Evolutionary conservation across 2,113 vertebrate genomes (phyloP), one percentile per base, ranked within the genome.

Genomic region (Hippopotamus amphibius): DNA sequence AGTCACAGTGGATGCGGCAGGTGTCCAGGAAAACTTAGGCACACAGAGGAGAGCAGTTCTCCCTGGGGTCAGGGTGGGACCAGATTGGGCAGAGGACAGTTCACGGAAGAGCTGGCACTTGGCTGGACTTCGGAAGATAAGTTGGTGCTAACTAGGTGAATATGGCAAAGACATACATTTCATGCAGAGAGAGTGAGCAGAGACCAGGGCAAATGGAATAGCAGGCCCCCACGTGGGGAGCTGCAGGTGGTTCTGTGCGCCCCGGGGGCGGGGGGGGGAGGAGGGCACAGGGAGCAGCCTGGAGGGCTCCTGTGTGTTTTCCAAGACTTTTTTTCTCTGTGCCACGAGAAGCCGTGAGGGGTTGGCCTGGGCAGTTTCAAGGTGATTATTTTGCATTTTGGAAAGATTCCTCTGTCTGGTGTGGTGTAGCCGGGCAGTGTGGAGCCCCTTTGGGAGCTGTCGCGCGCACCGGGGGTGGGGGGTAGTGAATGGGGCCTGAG

Each of bases 51-150:
- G 26, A n/a, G 21, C 21, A 7, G 74, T 14, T 21, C 37, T 1
- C 0, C 28, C 61, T 1, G 43, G 65, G 41, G 7, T 5, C 3
- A 13, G 13, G 55, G 16, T 1, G 9, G 46, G 2, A 0, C 88
- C 13, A 7, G 68, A 8, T 0, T 0, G 50, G 50, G 81, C 55
- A 24, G n/a, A 43, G 16, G 26, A 28, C 21, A 4, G 37, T 24
- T 46, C 72, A 0, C 22, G 15, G 84, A 59, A 43, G 37, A 53
- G 21, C 57, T 80, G 77, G 7, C n/a, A 37, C n/a, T 26, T 37
- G 53, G 77, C 77, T n/a, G 77, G 21, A 16, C 22, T 28, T 24
- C 22, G 76, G 48, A 22, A 79, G 63, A 6, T n/a, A 28, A 61
- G 84, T 10, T 5, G 26, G 50, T 74, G 76, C 69, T n/a, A 12